A percentile compares a stretch with the other conserved stretches of the same genome.
These are phyloP conservation scores for Sarcoramphus papa DNA, from an alignment of 2,797 vertebrate species.

Conservation along the genomic window DNA sequence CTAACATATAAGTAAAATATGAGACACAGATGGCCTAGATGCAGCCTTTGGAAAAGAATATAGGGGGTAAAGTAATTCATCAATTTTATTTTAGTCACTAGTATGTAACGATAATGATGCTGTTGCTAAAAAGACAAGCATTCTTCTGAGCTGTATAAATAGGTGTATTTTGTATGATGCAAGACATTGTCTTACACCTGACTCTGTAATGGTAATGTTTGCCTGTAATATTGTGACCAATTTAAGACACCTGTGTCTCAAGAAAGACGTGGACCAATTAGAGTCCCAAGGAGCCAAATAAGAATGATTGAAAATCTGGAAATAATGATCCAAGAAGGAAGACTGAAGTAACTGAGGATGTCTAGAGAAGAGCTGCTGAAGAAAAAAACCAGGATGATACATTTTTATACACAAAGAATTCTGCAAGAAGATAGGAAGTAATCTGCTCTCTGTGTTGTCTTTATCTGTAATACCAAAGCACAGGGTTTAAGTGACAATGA, in stretches of 20 bases:
- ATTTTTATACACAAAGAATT: background rate
- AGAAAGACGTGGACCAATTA: background rate
- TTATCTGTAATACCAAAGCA: background rate
- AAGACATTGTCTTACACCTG: background rate
- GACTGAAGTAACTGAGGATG: background rate
- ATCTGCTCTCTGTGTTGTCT: background rate
- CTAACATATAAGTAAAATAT: background rate
- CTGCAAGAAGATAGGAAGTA: background rate
- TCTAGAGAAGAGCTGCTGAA: background rate
- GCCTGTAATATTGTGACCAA: background rate
- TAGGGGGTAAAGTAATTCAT: background rate
- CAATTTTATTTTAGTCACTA: background rate
- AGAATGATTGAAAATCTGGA: background rate
- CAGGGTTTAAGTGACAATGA: background rate
- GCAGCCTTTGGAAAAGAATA: background rate
- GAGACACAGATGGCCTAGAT: background rate
- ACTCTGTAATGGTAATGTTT: background rate
- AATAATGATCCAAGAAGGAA: background rate
- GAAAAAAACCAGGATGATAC: background rate
- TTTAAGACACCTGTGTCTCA: background rate
- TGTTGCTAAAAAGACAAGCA: background rate
- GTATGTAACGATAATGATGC: rapidly evolving
- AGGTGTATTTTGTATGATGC: background rate
- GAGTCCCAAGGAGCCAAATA: background rate
- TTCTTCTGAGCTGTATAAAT: background rate